These are phyloP conservation scores for Sceliomorpha sp. DNA, from an alignment of 2,888 invertebrate species.

Conservation along the genomic window DNA sequence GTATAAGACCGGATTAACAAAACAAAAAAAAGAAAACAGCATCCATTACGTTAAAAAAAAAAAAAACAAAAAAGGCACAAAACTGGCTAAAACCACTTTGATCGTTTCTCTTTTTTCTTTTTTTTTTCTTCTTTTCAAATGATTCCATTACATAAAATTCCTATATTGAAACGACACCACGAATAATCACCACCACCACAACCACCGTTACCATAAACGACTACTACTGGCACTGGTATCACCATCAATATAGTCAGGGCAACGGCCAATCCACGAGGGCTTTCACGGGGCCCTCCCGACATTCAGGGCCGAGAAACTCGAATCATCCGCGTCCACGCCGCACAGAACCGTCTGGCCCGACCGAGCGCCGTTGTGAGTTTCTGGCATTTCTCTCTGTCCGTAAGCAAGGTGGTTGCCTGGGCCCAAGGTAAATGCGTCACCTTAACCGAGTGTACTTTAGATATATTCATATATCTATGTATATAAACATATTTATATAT, in stretches of 20 bases:
- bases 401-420: conserved; percentile 80
- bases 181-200: conserved; percentile 47
- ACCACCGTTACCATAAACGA: conserved; percentile 48
- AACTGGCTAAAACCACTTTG: too few relatives aligned
- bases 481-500: too few relatives aligned
- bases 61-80: too few relatives aligned
- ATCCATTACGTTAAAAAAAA: too few relatives aligned
- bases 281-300: conserved; percentile 61
- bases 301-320: conserved; percentile 65
- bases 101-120: too few relatives aligned
- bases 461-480: conserved; percentile 70
- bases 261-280: conserved; percentile 75
- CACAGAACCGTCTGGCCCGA: conserved; percentile 74
- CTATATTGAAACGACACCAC: conserved; percentile 37
- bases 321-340: conserved; percentile 74
- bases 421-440: conserved; percentile 81
- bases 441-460: conserved; percentile 80
- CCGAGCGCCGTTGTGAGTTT: conserved; percentile 75
- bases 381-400: conserved; percentile 79
- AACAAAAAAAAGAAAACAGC: too few relatives aligned
- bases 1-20: too few relatives aligned
- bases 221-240: conserved; percentile 71
- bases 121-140: too few relatives aligned
- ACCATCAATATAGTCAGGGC: conserved; percentile 74
- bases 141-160: too few relatives aligned